A percentile compares a stretch with the other conserved stretches of the same genome.
phyloP scores from a whole-genome alignment of 2,113 vertebrate genomes.

The Alouatta palliata region DNA sequence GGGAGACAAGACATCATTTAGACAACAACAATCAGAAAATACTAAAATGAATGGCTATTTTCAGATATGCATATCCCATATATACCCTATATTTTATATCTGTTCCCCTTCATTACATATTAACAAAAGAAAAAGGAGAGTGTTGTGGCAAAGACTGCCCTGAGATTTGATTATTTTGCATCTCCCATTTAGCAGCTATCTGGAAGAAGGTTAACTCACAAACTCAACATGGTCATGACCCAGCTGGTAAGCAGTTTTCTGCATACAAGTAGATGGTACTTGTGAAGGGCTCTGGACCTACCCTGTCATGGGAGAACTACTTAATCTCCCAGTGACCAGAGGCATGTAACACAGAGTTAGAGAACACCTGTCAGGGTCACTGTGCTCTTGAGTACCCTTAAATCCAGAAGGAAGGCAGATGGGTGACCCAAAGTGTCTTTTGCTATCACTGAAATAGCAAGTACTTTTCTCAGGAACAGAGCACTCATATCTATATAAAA shows the following conservation, averaged over 20 bases:
- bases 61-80: not conserved
- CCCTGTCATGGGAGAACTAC: not conserved
- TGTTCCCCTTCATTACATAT: not conserved
- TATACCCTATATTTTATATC: not conserved
- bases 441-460: not conserved
- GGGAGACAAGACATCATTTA: constrained; percentile 2
- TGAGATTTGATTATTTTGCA: constrained; percentile 18
- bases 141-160: not conserved
- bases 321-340: not conserved
- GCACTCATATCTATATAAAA: not conserved
- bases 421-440: not conserved
- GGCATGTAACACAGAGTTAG: not conserved
- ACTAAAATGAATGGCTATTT: not conserved
- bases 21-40: constrained; percentile 13
- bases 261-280: not conserved
- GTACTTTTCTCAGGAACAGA: not conserved
- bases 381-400: not conserved
- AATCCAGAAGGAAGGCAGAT: not conserved
- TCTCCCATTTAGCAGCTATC: not conserved
- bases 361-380: not conserved
- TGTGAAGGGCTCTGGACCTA: not conserved
- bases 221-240: not conserved
- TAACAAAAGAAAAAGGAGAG: not conserved
- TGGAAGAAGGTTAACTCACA: not conserved
- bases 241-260: not conserved